Evolutionary conservation across 2,113 vertebrate species (phyloP).

Genomic region (Regulus satrapa): DNA sequence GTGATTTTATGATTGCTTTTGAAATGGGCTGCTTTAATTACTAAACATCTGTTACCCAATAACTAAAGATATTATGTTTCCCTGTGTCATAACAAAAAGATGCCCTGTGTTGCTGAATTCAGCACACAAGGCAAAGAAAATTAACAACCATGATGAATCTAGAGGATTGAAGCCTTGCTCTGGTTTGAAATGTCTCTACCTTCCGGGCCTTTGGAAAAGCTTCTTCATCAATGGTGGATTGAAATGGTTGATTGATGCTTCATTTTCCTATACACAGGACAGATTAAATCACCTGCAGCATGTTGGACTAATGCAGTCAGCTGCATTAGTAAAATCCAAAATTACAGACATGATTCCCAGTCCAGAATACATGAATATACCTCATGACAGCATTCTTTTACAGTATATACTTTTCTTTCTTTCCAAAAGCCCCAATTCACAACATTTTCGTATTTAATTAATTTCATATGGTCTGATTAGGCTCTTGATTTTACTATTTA

Average conservation of each 20-base stretch:
- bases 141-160: not conserved
- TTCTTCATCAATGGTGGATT: not conserved
- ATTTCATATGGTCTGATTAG: not conserved
- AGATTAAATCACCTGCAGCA: not conserved
- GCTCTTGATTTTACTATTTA: not conserved
- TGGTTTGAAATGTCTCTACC: not conserved
- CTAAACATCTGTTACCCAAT: slow-evolving; percentile 45
- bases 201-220: not conserved
- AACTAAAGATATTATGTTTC: slow-evolving; percentile 1
- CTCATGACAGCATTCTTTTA: not conserved
- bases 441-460: not conserved
- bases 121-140: not conserved
- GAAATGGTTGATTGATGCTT: not conserved
- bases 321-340: not conserved
- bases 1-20: slow-evolving; percentile 45
- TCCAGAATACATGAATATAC: not conserved
- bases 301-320: not conserved
- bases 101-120: slow-evolving; percentile 42
- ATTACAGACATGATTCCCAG: not conserved
- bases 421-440: not conserved
- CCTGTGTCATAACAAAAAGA: not conserved
- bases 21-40: slow-evolving; percentile 51
- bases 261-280: not conserved
- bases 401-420: not conserved
- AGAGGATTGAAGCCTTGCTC: not conserved